Evolutionary conservation across 64 coral and sea anemone species (phyloP).

Genomic region (Montipora sp.): DNA sequence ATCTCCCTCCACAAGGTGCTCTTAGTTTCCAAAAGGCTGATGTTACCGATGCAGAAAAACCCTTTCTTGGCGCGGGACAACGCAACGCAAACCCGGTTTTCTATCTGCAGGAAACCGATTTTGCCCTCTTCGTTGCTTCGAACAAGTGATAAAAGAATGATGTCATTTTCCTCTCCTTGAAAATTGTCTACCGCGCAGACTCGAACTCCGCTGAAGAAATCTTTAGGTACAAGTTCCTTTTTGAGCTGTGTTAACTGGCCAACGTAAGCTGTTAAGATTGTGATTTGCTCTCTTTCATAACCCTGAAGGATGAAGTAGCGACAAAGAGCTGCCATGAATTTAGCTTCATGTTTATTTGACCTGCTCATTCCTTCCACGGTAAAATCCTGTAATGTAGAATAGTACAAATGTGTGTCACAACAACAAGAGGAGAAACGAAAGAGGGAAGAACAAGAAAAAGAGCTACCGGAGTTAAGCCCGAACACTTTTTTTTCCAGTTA

Average conservation of each 20-base stretch:
- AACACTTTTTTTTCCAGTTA: too few species aligned
- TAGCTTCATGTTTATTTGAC: conserved; percentile 84
- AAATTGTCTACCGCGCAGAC: too few species aligned
- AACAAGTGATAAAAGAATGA: too few species aligned
- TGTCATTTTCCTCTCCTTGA: too few species aligned
- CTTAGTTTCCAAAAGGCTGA: conserved; percentile 1
- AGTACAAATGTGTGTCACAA: not conserved
- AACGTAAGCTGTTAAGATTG: conserved; percentile 86
- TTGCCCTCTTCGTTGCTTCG: conserved; percentile 66
- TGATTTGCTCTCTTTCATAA: conserved; percentile 74
- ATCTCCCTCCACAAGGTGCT: conserved; percentile 55
- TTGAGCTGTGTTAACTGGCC: conserved; percentile 77
- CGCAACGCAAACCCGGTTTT: conserved; percentile 52
- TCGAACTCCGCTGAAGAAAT: conserved; percentile 64
- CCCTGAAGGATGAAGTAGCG: conserved; percentile 85
- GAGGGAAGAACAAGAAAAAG: too few species aligned
- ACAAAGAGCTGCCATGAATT: conserved; percentile 80
- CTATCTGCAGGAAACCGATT: conserved; percentile 70
- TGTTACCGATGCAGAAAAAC: too few species aligned
- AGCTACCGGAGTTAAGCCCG: too few species aligned
- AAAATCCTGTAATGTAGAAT: conserved; percentile 44
- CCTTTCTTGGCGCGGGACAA: too few species aligned
- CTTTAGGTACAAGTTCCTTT: conserved; percentile 58
- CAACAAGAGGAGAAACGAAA: not conserved
- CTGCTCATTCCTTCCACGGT: conserved; percentile 76